Evolutionary conservation across 2,113 vertebrate species (phyloP).

Genomic region (Phyllopteryx taeniolatus): DNA sequence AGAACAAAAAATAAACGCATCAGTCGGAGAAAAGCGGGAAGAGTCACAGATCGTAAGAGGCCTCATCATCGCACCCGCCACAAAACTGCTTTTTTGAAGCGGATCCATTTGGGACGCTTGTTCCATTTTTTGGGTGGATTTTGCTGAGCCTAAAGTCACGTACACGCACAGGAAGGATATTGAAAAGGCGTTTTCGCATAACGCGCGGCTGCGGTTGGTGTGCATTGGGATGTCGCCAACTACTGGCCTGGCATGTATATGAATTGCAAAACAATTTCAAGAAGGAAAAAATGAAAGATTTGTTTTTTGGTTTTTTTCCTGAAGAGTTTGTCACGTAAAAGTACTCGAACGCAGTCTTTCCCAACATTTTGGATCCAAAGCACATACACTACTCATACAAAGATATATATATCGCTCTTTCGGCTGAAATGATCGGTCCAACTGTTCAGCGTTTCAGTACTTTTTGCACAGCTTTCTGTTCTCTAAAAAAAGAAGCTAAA

Average conservation of each 20-base stretch:
- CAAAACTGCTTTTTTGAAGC: too few species aligned
- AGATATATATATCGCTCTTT: too few species aligned
- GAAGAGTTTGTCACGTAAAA: background rate
- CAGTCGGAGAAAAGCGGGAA: background rate
- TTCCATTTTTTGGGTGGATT: background rate
- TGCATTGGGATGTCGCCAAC: background rate
- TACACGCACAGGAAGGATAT: too few species aligned
- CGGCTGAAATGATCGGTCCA: too few species aligned
- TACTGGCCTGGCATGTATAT: background rate
- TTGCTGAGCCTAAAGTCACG: background rate
- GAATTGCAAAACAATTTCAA: too few species aligned
- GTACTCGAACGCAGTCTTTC: background rate
- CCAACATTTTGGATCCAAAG: background rate
- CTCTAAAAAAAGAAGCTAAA: too few species aligned
- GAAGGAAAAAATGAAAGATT: background rate
- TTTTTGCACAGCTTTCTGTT: too few species aligned
- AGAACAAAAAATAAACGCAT: background rate
- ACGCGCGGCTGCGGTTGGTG: background rate
- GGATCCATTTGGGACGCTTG: too few species aligned
- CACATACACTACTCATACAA: too few species aligned
- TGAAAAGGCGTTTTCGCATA: background rate
- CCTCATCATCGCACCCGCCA: background rate
- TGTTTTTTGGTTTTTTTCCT: background rate
- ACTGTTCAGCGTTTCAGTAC: too few species aligned
- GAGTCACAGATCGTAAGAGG: conserved; percentile 10